phyloP scores from a whole-genome alignment of 2,113 vertebrate species.

The Hydropotes inermis region DNA sequence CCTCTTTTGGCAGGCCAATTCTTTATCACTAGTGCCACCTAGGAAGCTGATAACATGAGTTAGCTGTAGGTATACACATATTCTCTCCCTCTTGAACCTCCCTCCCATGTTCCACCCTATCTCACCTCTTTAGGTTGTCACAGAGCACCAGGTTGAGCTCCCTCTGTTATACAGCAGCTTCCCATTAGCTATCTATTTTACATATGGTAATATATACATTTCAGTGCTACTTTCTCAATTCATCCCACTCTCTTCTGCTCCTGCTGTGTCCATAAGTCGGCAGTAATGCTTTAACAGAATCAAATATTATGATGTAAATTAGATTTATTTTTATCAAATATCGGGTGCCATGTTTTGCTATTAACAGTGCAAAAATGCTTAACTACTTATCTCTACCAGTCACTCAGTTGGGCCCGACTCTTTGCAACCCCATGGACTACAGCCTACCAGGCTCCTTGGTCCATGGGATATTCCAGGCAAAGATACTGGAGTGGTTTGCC shows the following conservation, averaged over 20 bases:
- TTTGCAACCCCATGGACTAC: neutral
- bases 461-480: neutral
- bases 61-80: neutral
- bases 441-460: neutral
- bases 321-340: neutral
- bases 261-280: neutral
- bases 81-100: neutral
- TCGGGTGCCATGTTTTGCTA: neutral
- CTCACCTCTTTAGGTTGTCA: neutral
- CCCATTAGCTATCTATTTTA: neutral
- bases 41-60: neutral
- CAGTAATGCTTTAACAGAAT: neutral
- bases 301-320: neutral
- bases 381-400: neutral
- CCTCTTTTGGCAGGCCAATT: neutral
- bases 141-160: neutral
- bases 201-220: neutral
- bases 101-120: neutral
- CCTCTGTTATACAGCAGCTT: neutral
- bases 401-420: accelerated
- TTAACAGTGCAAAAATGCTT: neutral
- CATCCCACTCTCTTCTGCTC: neutral
- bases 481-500: neutral
- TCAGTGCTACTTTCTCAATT: neutral
- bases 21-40: neutral